Conservation (phyloP, 2,797 vertebrate genomes). For the Saxicola maurus region DNA sequence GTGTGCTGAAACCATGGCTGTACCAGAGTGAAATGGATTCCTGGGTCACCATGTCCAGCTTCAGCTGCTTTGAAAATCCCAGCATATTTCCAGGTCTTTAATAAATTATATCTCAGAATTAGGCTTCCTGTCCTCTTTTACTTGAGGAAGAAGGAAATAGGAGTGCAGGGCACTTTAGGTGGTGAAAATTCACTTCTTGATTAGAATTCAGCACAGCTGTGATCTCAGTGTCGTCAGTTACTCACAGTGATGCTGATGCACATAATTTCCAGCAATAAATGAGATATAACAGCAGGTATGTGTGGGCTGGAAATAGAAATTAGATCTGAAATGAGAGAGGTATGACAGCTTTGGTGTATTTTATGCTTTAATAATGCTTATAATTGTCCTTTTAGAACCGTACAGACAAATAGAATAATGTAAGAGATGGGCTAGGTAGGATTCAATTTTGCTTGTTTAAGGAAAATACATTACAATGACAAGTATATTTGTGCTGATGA, state of each 20-base stretch:
- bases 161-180: neutral
- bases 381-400: neutral
- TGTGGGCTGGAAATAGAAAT: constrained; percentile 4
- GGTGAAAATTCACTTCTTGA: neutral
- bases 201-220: constrained; percentile 12
- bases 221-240: neutral
- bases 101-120: neutral
- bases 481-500: neutral
- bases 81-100: neutral
- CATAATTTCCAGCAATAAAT: constrained; percentile 8
- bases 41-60: neutral
- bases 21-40: neutral
- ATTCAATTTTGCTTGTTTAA: neutral
- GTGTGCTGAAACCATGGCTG: neutral
- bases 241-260: neutral
- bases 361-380: constrained; percentile 19
- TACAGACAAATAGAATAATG: neutral
- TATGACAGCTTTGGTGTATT: neutral
- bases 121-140: neutral
- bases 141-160: neutral
- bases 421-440: neutral
- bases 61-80: neutral
- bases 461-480: neutral
- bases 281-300: constrained; percentile 7
- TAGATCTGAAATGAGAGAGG: neutral